phyloP scores from a whole-genome alignment of 2,797 vertebrate genomes.

The Paramormyrops hopkinsi region DNA sequence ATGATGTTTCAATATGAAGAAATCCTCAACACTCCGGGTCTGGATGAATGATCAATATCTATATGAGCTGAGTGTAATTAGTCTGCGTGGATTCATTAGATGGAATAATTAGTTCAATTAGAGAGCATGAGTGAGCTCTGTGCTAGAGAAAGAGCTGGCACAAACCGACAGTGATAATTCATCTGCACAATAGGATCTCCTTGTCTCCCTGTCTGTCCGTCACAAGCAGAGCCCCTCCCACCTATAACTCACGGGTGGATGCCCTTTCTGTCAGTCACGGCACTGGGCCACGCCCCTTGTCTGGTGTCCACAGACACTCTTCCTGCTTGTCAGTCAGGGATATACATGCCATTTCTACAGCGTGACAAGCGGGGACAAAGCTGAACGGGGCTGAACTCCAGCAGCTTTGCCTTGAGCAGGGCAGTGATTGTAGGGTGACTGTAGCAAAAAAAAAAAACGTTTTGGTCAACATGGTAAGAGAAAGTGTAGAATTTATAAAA shows the following conservation, averaged over 20 bases:
- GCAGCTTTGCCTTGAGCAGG: neutral
- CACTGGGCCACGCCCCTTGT: neutral
- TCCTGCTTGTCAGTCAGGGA: conserved; percentile 3
- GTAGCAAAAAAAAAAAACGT: neutral
- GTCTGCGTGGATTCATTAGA: neutral
- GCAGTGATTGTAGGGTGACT: neutral
- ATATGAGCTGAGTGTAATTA: neutral
- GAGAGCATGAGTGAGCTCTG: neutral
- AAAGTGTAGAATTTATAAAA: neutral
- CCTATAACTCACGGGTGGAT: conserved; percentile 8
- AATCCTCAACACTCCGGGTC: neutral
- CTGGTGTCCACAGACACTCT: neutral
- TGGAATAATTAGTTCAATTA: conserved; percentile 11
- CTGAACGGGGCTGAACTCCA: neutral
- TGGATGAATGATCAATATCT: conserved; percentile 8
- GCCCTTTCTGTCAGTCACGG: conserved; percentile 16
- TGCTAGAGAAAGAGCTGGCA: neutral
- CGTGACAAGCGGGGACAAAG: neutral
- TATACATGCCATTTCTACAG: neutral
- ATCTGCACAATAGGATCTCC: neutral
- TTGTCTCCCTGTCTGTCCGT: neutral
- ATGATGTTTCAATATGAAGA: neutral
- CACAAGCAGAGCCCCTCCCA: neutral
- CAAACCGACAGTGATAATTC: neutral
- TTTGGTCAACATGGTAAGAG: neutral